Conservation (phyloP, 2,888 invertebrate species). For the Galeopsomyia nigrocyanea region DNA sequence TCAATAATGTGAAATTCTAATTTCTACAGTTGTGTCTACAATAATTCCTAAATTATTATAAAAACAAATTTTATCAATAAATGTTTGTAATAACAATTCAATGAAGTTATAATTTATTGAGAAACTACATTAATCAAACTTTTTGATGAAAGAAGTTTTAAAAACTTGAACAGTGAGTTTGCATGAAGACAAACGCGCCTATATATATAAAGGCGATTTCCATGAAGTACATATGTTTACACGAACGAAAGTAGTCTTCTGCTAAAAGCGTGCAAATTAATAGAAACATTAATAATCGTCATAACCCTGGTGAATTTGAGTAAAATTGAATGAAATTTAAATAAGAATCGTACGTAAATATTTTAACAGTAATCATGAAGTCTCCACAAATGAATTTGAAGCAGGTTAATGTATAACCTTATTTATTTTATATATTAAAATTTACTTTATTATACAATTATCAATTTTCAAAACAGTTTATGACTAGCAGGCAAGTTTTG, state of each 20-base stretch:
- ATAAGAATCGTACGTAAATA: no score
- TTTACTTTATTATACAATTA: conserved; percentile 11
- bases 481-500: conserved; percentile 83
- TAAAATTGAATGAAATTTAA: no score
- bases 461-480: conserved; percentile 73
- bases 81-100: conserved; percentile 35
- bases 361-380: conserved; percentile 23
- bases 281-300: background rate
- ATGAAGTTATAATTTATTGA: background rate
- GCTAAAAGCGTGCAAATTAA: background rate
- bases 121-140: background rate
- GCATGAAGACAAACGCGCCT: no score
- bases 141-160: no score
- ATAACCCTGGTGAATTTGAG: no score
- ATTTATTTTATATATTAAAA: background rate
- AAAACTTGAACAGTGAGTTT: no score
- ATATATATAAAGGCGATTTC: background rate
- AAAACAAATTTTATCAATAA: conserved; percentile 35
- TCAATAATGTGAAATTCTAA: conserved; percentile 10
- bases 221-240: conserved; percentile 24
- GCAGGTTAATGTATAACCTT: conserved; percentile 50
- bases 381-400: conserved; percentile 54
- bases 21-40: conserved; percentile 17
- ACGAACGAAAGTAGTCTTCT: background rate
- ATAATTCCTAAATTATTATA: conserved; percentile 35